phyloP scores from a whole-genome alignment of 2,797 vertebrate genomes.

The Pristis pectinata region DNA sequence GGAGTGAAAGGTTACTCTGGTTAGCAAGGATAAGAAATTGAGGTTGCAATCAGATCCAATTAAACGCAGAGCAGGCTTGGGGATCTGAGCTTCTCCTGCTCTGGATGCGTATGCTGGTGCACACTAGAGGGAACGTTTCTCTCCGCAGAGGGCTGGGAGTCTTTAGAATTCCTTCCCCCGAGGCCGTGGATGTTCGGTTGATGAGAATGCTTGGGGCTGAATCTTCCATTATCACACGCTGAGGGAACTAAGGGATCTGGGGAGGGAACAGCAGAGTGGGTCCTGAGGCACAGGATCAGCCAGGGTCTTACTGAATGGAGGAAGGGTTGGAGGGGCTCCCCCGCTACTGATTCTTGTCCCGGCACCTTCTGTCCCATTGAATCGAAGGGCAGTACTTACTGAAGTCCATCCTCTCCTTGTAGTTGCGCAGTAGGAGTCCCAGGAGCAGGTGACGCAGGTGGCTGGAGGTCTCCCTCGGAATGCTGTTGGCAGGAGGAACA shows the following conservation, averaged over 20 bases:
- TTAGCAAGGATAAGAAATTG: too few species aligned
- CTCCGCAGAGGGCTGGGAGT: neutral
- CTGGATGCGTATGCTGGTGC: too few species aligned
- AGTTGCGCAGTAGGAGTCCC: conserved; percentile 80
- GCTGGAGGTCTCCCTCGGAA: conserved; percentile 85
- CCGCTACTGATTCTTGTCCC: neutral
- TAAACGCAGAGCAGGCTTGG: too few species aligned
- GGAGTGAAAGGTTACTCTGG: too few species aligned
- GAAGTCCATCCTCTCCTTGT: conserved; percentile 82
- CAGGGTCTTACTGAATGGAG: neutral
- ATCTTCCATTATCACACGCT: neutral
- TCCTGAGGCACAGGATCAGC: neutral
- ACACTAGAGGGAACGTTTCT: too few species aligned
- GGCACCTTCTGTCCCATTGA: neutral
- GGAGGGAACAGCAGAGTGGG: too few species aligned
- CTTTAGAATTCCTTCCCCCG: neutral
- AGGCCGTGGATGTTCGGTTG: too few species aligned
- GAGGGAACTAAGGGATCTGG: neutral
- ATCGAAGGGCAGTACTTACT: conserved; percentile 56
- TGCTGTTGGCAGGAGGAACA: conserved; percentile 57
- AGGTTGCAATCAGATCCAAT: too few species aligned
- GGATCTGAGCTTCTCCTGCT: too few species aligned
- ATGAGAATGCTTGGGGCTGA: too few species aligned
- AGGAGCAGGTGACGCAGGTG: conserved; percentile 78
- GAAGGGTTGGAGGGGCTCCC: neutral